These are phyloP conservation scores for Drosophila greeni DNA, from an alignment of 2,888 invertebrate species.

Conservation along the genomic window DNA sequence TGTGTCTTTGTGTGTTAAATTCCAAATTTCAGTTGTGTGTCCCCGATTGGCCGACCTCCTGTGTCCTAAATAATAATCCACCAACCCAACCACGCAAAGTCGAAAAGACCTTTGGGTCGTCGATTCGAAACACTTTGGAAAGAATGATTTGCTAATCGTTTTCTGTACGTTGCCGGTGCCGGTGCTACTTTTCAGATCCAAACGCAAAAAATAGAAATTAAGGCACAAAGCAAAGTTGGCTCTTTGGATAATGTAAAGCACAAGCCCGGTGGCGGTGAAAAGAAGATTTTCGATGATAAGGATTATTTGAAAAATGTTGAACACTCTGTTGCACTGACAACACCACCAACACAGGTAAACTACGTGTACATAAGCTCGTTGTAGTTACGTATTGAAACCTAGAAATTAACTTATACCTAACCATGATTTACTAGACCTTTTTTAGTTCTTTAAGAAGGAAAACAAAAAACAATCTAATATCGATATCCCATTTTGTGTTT, in stretches of 20 bases:
- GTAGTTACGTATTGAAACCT: constrained; percentile 24
- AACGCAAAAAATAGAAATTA: constrained; percentile 93
- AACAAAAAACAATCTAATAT: constrained; percentile 20
- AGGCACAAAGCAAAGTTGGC: constrained; percentile 94
- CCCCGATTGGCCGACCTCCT: constrained; percentile 33
- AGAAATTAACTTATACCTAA: constrained; percentile 19
- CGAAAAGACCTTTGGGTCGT: constrained; percentile 2
- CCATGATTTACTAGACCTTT: constrained; percentile 42
- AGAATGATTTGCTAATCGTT: constrained; percentile 57
- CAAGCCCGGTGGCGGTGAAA: constrained; percentile 94
- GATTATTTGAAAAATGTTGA: constrained; percentile 91
- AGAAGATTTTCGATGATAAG: constrained; percentile 96
- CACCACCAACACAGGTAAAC: constrained; percentile 81
- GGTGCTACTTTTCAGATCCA: constrained; percentile 84
- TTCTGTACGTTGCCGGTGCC: constrained; percentile 72
- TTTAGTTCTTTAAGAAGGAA: constrained; percentile 45
- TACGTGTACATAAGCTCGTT: constrained; percentile 52
- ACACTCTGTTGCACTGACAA: constrained; percentile 80
- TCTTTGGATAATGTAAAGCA: constrained; percentile 92
- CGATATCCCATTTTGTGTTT: constrained; percentile 67
- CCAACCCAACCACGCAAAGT: constrained; percentile 17
- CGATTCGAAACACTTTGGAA: constrained; percentile 16
- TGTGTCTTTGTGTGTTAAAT: constrained; percentile 40
- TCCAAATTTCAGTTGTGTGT: constrained; percentile 55
- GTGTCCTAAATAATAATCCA: constrained; percentile 30